Percentiles rank a stretch among this genome's conserved stretches.
These are phyloP conservation scores for Orthonyx spaldingii DNA, from an alignment of 2,113 vertebrate genomes.

Conservation along the genomic window DNA sequence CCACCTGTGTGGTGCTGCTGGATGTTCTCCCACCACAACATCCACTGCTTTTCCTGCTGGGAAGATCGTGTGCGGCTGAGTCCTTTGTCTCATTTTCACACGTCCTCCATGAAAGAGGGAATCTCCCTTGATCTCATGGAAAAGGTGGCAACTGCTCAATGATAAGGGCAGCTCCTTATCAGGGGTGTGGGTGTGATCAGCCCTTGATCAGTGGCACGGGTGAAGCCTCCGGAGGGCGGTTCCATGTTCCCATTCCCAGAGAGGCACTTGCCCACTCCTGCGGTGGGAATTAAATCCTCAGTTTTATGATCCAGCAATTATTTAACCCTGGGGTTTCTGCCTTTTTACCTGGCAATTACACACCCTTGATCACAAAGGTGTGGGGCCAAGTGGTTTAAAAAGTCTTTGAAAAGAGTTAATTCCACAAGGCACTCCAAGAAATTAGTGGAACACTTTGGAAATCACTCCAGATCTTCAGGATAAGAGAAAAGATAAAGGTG, in stretches of 20 bases:
- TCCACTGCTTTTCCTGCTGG: neutral
- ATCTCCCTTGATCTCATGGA: neutral
- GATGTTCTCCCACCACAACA: neutral
- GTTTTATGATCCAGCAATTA: neutral
- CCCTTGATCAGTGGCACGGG: neutral
- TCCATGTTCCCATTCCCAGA: neutral
- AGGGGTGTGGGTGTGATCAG: neutral
- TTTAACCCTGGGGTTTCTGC: neutral
- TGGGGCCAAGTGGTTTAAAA: rapidly evolving
- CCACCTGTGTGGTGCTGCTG: neutral
- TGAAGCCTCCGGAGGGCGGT: neutral
- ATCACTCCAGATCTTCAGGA: neutral
- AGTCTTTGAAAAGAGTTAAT: neutral
- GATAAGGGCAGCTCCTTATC: neutral
- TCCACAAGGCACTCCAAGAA: neutral
- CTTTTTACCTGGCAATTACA: neutral
- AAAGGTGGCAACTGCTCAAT: neutral
- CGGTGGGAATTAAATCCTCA: neutral
- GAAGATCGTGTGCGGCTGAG: neutral
- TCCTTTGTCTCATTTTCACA: neutral
- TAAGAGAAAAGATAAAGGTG: neutral
- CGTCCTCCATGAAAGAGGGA: neutral
- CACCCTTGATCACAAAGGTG: neutral
- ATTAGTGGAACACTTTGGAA: neutral
- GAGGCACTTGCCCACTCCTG: neutral